A percentile compares a stretch with the other conserved stretches of the same genome.
phyloP scores from a whole-genome alignment of 53 echinoderm and acorn worm genomes.

The Antedon mediterranea region DNA sequence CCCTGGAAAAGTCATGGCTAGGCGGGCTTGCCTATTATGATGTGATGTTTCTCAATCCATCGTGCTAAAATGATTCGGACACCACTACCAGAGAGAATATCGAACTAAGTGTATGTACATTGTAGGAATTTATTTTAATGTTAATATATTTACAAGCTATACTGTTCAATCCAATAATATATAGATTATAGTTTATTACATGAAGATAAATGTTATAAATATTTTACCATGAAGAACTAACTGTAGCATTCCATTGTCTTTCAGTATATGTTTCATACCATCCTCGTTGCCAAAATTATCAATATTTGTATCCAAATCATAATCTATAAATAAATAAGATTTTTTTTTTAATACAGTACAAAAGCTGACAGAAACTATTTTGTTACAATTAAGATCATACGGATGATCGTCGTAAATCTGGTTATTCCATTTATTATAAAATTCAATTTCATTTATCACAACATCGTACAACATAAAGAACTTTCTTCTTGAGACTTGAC shows the following conservation, averaged over 20 bases:
- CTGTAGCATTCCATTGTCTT: constrained; percentile 55
- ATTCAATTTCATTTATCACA: too few species aligned
- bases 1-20: too few species aligned
- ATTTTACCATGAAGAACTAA: constrained; percentile 39
- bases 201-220: not conserved
- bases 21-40: too few species aligned
- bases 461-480: too few species aligned
- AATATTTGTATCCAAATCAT: constrained; percentile 9
- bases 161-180: not conserved
- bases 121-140: too few species aligned
- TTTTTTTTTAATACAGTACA: not conserved
- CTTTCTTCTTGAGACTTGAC: too few species aligned
- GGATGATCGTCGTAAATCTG: not conserved
- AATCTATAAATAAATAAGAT: not conserved
- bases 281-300: not conserved
- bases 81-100: too few species aligned
- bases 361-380: not conserved
- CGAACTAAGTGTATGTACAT: too few species aligned
- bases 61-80: too few species aligned
- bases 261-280: constrained; percentile 11
- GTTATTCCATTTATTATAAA: too few species aligned
- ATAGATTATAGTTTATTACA: not conserved
- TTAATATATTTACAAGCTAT: too few species aligned
- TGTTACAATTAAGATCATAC: not conserved
- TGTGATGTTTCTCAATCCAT: too few species aligned